These are phyloP conservation scores for Byasa hedistus DNA, from an alignment of 2,888 invertebrate species.

Conservation along the genomic window DNA sequence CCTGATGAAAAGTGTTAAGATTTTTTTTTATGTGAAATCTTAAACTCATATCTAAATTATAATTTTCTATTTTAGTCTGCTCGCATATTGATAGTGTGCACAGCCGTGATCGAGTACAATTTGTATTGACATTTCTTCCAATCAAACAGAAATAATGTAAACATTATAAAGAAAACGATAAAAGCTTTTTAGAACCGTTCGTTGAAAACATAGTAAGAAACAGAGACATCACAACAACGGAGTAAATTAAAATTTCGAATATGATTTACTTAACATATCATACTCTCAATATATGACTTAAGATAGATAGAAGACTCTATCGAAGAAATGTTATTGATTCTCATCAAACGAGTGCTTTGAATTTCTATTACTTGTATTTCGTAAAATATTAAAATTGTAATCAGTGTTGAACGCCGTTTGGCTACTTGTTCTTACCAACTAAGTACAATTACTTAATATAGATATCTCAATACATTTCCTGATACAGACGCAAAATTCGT, in stretches of 20 bases:
- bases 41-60: slow-evolving; percentile 33
- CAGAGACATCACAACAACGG: no score
- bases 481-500: no score
- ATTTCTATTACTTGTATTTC: neutral
- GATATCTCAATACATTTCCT: no score
- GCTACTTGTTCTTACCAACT: neutral
- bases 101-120: slow-evolving; percentile 6
- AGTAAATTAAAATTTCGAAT: neutral
- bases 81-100: slow-evolving; percentile 14
- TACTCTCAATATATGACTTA: neutral
- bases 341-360: no score
- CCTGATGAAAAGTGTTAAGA: neutral
- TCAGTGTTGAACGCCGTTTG: neutral
- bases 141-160: slow-evolving; percentile 1
- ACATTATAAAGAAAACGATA: neutral
- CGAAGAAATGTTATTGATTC: no score
- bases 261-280: neutral
- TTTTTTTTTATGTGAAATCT: slow-evolving; percentile 3
- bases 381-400: neutral
- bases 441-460: no score
- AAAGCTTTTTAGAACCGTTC: neutral
- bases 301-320: no score
- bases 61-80: slow-evolving; percentile 38
- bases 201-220: no score
- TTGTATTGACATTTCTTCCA: slow-evolving; percentile 8